A percentile compares a stretch with the other conserved stretches of the same genome.
phyloP scores from a whole-genome alignment of 2,888 invertebrate genomes.

The Drosophila gaucha region DNA sequence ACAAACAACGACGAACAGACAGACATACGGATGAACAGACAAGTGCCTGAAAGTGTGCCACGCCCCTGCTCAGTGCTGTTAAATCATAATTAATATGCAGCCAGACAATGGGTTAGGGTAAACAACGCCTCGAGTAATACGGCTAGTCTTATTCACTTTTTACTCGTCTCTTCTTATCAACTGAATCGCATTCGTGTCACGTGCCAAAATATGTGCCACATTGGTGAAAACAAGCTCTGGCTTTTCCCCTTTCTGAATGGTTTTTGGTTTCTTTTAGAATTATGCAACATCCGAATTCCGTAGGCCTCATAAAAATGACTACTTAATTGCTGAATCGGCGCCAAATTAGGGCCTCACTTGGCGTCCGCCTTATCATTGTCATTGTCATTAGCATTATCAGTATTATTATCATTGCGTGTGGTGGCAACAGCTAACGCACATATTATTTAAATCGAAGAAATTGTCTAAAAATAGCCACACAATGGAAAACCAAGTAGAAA shows the following conservation, averaged over 20 bases:
- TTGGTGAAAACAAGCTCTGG: conserved; percentile 49
- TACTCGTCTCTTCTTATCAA: neutral
- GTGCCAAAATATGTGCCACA: conserved; percentile 47
- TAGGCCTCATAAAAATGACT: conserved; percentile 66
- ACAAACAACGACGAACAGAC: conserved; percentile 25
- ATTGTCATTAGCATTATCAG: conserved; percentile 28
- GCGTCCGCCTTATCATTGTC: conserved; percentile 55
- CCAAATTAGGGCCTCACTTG: conserved; percentile 49
- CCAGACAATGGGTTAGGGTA: conserved; percentile 13
- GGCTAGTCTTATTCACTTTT: conserved; percentile 32
- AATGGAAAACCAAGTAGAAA: conserved; percentile 37
- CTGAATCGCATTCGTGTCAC: conserved; percentile 68
- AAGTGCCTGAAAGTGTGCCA: neutral
- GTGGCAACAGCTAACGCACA: conserved; percentile 49
- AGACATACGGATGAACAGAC: conserved; percentile 15
- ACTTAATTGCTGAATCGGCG: conserved; percentile 72
- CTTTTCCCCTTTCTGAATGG: conserved; percentile 49
- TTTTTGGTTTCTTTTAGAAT: conserved; percentile 47
- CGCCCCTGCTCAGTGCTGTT: conserved; percentile 4
- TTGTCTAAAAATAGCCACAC: conserved; percentile 69
- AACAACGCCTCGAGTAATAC: conserved; percentile 28
- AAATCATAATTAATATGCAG: conserved; percentile 69
- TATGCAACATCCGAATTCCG: conserved; percentile 71
- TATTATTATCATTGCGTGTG: conserved; percentile 36
- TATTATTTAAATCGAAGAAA: conserved; percentile 74